phyloP scores from a whole-genome alignment of 92 coral and sea anemone species.

The Umimayanthus chanpuru region DNA sequence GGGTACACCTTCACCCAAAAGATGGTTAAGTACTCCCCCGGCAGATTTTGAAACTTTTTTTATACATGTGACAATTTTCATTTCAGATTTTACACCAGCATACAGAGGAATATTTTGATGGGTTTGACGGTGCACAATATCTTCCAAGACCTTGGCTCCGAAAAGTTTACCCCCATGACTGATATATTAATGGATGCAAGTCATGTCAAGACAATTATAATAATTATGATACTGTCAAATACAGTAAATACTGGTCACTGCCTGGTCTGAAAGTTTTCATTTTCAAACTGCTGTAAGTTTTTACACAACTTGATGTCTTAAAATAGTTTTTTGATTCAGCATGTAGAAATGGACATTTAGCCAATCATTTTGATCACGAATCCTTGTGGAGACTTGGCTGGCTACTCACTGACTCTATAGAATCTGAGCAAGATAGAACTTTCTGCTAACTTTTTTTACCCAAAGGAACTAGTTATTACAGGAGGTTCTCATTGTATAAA shows the following conservation, averaged over 20 bases:
- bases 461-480: no score
- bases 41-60: background rate
- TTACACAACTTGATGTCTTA: background rate
- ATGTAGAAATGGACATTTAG: background rate
- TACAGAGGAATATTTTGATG: slow-evolving; percentile 79
- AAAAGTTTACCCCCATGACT: slow-evolving; percentile 91
- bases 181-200: background rate
- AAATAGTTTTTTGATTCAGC: background rate
- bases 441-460: no score
- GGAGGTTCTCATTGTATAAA: no score
- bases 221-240: background rate
- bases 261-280: background rate
- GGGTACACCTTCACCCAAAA: no score
- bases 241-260: background rate
- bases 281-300: background rate
- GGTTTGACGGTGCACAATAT: slow-evolving; percentile 88
- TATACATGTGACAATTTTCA: background rate
- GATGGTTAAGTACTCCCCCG: background rate
- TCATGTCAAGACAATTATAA: background rate
- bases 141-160: slow-evolving; percentile 88
- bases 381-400: no score
- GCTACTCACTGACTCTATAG: background rate
- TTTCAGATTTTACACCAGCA: slow-evolving; percentile 74
- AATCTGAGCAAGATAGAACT: no score
- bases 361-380: no score